Conservation (phyloP, 2,113 vertebrate species). For the Hyperopisus bebe region DNA sequence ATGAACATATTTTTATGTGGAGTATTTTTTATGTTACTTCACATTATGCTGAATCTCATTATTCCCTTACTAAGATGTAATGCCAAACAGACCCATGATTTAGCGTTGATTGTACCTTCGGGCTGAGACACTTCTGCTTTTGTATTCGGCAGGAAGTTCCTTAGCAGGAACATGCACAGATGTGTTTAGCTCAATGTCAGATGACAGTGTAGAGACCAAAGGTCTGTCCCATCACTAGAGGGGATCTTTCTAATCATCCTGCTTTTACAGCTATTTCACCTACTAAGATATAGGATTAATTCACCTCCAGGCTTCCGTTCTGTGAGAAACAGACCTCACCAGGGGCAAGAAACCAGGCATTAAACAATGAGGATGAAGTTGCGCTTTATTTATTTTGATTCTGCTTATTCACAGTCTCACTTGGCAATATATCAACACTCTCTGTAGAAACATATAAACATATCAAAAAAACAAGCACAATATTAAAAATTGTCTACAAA, state of each 20-base stretch:
- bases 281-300: neutral
- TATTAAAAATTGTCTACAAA: slow-evolving; percentile 41
- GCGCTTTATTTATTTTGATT: slow-evolving; percentile 11
- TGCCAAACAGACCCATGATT: neutral
- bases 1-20: neutral
- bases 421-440: slow-evolving; percentile 46
- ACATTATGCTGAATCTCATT: neutral
- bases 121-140: neutral
- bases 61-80: neutral
- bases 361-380: neutral
- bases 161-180: neutral
- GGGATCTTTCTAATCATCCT: neutral
- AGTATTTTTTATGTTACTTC: neutral
- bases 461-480: slow-evolving; percentile 25
- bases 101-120: neutral
- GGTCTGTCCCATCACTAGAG: neutral
- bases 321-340: neutral
- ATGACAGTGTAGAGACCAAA: neutral
- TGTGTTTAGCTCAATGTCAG: neutral
- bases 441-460: slow-evolving; percentile 47
- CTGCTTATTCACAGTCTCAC: neutral
- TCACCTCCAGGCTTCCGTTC: neutral
- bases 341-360: neutral
- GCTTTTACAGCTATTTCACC: neutral
- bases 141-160: neutral